Percentiles rank a stretch among this genome's conserved stretches.
phyloP scores from a whole-genome alignment of 2,888 invertebrate species.

The Tryphoninae sp. region DNA sequence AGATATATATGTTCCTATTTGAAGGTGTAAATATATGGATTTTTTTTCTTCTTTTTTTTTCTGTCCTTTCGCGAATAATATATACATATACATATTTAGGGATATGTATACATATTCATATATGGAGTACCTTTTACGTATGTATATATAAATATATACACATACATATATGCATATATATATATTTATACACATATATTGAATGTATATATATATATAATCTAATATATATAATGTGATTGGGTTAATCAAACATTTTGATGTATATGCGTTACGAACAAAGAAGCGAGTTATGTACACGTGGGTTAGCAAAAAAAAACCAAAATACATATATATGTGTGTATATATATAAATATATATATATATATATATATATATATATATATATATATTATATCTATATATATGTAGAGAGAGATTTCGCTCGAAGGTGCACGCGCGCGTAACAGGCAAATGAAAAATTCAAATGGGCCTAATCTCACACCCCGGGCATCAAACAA shows the following conservation, averaged over 20 bases:
- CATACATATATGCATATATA: constrained; percentile 13
- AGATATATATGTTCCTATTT: constrained; percentile 39
- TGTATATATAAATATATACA: constrained; percentile 18
- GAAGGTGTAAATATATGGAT: constrained; percentile 52
- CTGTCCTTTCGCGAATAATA: constrained; percentile 57
- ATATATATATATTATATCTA: constrained; percentile 10
- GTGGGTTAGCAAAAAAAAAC: constrained; percentile 79
- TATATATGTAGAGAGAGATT: not conserved
- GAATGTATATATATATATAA: constrained; percentile 8
- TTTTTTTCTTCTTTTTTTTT: constrained; percentile 51
- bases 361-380: constrained; percentile 15
- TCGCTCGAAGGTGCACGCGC: constrained; percentile 56
- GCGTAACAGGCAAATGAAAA: constrained; percentile 35
- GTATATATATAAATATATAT: constrained; percentile 18
- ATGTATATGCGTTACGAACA: constrained; percentile 80
- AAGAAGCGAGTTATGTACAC: constrained; percentile 81
- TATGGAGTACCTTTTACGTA: constrained; percentile 20
- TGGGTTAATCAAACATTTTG: constrained; percentile 75
- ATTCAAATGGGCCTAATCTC: constrained; percentile 31
- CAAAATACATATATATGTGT: constrained; percentile 50
- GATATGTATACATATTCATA: constrained; percentile 60
- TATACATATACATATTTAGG: constrained; percentile 62
- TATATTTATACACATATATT: constrained; percentile 32
- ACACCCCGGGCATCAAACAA: constrained; percentile 1
- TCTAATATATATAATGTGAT: constrained; percentile 64